phyloP scores from a whole-genome alignment of 2,113 vertebrate genomes.

The Myotis yumanensis region DNA sequence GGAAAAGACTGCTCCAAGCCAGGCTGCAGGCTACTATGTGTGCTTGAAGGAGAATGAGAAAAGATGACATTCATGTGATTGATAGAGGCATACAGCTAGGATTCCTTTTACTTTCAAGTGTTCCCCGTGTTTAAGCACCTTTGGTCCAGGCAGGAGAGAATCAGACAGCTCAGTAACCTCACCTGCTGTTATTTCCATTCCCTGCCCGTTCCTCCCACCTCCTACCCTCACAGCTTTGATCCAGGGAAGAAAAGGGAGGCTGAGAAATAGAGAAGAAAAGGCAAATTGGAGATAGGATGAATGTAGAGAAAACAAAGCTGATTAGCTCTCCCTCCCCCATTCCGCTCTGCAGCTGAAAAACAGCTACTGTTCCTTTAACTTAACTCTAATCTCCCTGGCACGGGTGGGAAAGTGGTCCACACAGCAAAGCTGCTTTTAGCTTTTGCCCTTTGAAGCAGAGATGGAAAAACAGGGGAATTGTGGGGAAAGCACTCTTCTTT shows the following conservation, averaged over 20 bases:
- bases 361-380: conserved; percentile 34
- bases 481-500: not conserved
- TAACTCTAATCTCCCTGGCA: not conserved
- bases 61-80: not conserved
- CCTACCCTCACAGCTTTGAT: not conserved
- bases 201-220: too few species aligned
- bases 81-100: not conserved
- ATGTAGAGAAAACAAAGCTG: not conserved
- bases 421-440: not conserved
- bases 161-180: not conserved
- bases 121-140: not conserved
- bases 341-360: not conserved
- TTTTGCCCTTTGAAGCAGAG: not conserved
- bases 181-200: too few species aligned
- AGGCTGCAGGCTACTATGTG: not conserved
- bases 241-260: not conserved
- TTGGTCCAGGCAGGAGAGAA: not conserved
- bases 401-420: not conserved
- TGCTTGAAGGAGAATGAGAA: not conserved
- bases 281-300: not conserved
- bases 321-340: not conserved
- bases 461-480: not conserved
- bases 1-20: not conserved
- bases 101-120: not conserved
- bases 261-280: not conserved